Evolutionary conservation across 2,888 invertebrate genomes (phyloP).

Genomic region (Chrysopilus asiliformis): DNA sequence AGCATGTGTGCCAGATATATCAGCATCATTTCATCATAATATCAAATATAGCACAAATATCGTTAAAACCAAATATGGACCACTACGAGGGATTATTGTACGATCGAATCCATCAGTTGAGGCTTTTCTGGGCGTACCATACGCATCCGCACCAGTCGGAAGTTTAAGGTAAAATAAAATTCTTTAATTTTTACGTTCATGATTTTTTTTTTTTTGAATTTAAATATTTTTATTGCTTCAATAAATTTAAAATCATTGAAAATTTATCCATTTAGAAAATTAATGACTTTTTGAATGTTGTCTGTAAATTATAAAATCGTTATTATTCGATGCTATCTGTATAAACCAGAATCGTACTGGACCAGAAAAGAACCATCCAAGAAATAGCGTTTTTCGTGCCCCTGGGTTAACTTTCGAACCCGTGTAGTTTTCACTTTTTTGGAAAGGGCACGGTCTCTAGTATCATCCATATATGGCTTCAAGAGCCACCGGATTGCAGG

Average conservation of each 20-base stretch:
- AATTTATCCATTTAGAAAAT: too few species aligned
- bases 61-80: constrained; percentile 81
- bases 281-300: too few species aligned
- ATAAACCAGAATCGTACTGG: too few species aligned
- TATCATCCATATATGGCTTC: too few species aligned
- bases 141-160: constrained; percentile 83
- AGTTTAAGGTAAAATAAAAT: constrained; percentile 54
- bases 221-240: background rate
- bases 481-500: too few species aligned
- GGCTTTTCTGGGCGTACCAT: constrained; percentile 86
- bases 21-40: constrained; percentile 42
- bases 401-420: too few species aligned
- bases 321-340: too few species aligned
- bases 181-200: background rate
- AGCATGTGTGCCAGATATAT: constrained; percentile 17
- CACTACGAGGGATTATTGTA: constrained; percentile 70
- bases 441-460: too few species aligned
- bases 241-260: background rate
- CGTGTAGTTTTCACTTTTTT: too few species aligned
- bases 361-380: too few species aligned
- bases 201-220: background rate
- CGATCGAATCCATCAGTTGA: constrained; percentile 74
- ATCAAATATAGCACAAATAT: constrained; percentile 65
- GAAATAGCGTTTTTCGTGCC: too few species aligned
- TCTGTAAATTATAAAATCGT: too few species aligned